Percentiles rank a stretch among this genome's conserved stretches.
phyloP scores from a whole-genome alignment of 2,113 vertebrate genomes.

The Datnioides undecimradiatus region DNA sequence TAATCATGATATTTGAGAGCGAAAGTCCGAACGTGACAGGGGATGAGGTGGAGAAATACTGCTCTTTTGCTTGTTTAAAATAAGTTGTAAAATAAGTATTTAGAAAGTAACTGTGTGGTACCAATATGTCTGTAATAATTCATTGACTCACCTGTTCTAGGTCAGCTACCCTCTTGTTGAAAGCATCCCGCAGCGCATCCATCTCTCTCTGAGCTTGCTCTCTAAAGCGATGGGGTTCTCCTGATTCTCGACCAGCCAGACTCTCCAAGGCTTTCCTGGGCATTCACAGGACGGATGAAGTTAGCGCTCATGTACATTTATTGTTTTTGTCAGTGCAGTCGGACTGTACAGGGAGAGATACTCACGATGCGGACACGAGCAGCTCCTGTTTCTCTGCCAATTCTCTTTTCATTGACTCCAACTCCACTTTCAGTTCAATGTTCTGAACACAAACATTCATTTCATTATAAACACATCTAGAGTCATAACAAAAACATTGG shows the following conservation, averaged over 20 bases:
- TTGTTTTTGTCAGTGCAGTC: background rate
- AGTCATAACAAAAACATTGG: background rate
- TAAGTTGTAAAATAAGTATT: too few relatives aligned
- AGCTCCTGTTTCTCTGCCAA: slow-evolving; percentile 93
- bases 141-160: slow-evolving; percentile 85
- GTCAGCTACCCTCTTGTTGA: slow-evolving; percentile 83
- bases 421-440: slow-evolving; percentile 97
- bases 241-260: slow-evolving; percentile 87
- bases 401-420: slow-evolving; percentile 95
- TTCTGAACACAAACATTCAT: slow-evolving; percentile 84
- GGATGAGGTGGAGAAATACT: too few relatives aligned
- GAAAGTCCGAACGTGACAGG: too few relatives aligned
- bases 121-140: background rate
- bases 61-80: too few relatives aligned
- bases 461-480: slow-evolving; percentile 2
- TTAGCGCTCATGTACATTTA: background rate
- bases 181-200: slow-evolving; percentile 83
- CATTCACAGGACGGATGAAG: background rate
- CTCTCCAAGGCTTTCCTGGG: slow-evolving; percentile 94
- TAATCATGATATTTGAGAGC: too few relatives aligned
- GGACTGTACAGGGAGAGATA: slow-evolving; percentile 43
- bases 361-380: slow-evolving; percentile 97
- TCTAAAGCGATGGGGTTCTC: slow-evolving; percentile 85
- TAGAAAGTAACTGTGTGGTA: too few relatives aligned
- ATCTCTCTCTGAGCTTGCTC: slow-evolving; percentile 88